These are phyloP conservation scores for Branchinecta lindahli DNA, from an alignment of 1,140 invertebrate genomes.

Conservation along the genomic window DNA sequence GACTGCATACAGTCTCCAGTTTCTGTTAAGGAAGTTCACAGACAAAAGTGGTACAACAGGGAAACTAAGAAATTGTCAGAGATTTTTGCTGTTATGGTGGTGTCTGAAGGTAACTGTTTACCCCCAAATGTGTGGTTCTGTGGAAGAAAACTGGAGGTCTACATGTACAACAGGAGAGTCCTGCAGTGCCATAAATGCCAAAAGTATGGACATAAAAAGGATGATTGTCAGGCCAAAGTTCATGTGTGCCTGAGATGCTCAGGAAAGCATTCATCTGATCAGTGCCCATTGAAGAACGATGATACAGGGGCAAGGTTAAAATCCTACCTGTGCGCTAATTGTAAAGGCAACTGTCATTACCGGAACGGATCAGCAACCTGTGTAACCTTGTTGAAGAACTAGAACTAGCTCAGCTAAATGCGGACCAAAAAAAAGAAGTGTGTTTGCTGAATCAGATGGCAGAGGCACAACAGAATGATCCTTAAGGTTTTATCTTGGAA, in stretches of 20 bases:
- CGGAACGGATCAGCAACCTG: not conserved
- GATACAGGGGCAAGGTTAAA: not conserved
- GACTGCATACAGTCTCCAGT: not conserved
- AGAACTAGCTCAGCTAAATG: not conserved
- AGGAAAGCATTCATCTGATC: not conserved
- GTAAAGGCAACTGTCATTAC: not conserved
- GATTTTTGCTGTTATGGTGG: not conserved
- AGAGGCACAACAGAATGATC: not conserved
- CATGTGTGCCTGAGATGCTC: conserved; percentile 7
- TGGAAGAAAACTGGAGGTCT: not conserved
- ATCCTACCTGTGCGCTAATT: not conserved
- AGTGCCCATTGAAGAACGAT: not conserved
- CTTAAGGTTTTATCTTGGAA: conserved; percentile 1
- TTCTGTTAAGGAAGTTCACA: not conserved
- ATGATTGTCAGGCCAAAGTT: not conserved
- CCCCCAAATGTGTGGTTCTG: not conserved
- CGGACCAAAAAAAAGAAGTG: not conserved
- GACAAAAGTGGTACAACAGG: not conserved
- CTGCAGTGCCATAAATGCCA: not conserved
- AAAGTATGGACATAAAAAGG: conserved; percentile 1
- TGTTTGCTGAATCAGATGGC: not conserved
- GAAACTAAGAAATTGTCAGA: not conserved
- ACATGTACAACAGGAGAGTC: not conserved
- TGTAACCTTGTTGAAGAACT: not conserved
- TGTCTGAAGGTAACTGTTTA: not conserved